phyloP scores from a whole-genome alignment of 2,888 invertebrate genomes.

The Xanthorhoe spadicearia region DNA sequence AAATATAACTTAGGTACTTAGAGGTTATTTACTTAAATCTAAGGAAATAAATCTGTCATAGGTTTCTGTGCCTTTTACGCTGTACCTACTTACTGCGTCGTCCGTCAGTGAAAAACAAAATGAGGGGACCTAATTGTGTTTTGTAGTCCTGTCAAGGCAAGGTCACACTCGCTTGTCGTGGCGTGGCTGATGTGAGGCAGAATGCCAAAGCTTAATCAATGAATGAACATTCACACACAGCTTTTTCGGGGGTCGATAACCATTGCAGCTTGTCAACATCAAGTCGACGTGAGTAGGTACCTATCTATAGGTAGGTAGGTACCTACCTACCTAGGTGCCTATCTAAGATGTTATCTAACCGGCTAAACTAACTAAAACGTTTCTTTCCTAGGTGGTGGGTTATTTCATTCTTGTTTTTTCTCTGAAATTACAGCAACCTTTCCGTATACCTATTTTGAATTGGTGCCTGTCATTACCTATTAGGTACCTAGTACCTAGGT shows the following conservation, averaged over 20 bases:
- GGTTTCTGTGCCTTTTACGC: too few relatives aligned
- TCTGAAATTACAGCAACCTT: too few relatives aligned
- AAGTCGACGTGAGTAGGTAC: too few relatives aligned
- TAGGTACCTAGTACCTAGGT: too few relatives aligned
- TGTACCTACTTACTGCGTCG: too few relatives aligned
- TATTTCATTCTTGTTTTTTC: too few relatives aligned
- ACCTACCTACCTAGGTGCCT: not conserved
- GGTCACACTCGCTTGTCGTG: not conserved
- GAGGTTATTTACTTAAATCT: not conserved
- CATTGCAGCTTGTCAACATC: not conserved
- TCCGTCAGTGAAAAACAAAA: not conserved
- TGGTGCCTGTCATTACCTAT: not conserved
- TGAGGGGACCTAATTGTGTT: not conserved
- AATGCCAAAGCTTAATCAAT: not conserved
- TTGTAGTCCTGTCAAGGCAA: not conserved
- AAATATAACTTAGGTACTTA: too few relatives aligned
- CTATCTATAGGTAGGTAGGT: not conserved
- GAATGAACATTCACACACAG: not conserved
- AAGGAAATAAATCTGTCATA: too few relatives aligned
- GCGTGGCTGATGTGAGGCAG: not conserved
- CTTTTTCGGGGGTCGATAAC: not conserved
- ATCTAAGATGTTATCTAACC: not conserved
- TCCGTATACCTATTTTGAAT: not conserved
- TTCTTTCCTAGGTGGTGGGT: too few relatives aligned
- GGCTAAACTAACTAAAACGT: not conserved